A percentile compares a stretch with the other conserved stretches of the same genome.
Conservation (phyloP, 37 sponge, comb jelly and placozoan genomes). For the Lycopodina hypogea region DNA sequence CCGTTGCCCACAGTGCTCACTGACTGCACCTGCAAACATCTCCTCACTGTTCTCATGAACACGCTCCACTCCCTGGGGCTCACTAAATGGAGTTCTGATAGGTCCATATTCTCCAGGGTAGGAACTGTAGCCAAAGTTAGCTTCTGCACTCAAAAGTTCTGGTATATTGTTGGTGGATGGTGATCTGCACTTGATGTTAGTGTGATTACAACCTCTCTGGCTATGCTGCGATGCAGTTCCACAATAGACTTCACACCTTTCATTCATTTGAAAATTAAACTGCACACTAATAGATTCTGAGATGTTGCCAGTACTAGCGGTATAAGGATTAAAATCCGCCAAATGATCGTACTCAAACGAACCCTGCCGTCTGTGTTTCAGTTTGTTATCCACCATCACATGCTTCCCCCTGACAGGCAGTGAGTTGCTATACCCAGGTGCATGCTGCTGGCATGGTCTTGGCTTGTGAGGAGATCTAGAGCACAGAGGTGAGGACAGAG, state of each 20-base stretch:
- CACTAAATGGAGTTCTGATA: too few species aligned
- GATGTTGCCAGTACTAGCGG: neutral
- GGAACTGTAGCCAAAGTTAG: too few species aligned
- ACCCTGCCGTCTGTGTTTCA: neutral
- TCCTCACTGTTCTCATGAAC: too few species aligned
- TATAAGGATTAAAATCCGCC: neutral
- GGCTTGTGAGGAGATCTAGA: neutral
- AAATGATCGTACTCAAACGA: slow-evolving; percentile 51
- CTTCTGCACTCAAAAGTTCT: too few species aligned
- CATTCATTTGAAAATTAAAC: slow-evolving; percentile 27
- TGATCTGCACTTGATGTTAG: too few species aligned
- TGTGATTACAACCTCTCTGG: too few species aligned
- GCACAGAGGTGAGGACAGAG: neutral
- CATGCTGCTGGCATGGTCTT: neutral
- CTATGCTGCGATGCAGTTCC: too few species aligned
- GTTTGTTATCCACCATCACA: neutral
- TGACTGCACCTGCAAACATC: neutral
- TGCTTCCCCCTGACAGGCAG: neutral
- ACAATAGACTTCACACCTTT: neutral
- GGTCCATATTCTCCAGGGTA: too few species aligned
- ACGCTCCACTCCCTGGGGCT: too few species aligned
- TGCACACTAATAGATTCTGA: slow-evolving; percentile 52
- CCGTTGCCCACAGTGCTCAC: neutral
- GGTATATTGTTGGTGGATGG: too few species aligned
- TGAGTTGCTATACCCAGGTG: neutral